These are phyloP conservation scores for Penaeus chinensis DNA, from an alignment of 1,140 invertebrate species.

Conservation along the genomic window DNA sequence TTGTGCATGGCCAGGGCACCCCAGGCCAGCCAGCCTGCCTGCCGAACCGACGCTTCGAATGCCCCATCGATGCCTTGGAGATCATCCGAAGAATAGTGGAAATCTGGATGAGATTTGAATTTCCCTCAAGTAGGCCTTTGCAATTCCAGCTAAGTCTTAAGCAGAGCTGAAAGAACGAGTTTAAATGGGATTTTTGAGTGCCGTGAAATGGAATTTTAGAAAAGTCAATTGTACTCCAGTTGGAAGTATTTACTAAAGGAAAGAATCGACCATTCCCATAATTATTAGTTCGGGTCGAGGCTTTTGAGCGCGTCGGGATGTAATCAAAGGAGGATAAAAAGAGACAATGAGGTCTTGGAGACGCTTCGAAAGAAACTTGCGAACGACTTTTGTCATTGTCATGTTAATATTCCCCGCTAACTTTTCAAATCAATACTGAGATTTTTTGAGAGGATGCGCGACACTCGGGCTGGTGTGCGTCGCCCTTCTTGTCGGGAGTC, in stretches of 20 bases:
- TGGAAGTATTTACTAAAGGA: conserved; percentile 58
- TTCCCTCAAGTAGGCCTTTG: conserved; percentile 52
- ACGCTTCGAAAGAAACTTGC: conserved; percentile 60
- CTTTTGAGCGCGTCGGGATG: conserved; percentile 56
- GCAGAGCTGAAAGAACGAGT: conserved; percentile 59
- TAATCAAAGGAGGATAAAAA: conserved; percentile 58
- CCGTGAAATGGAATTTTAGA: conserved; percentile 61
- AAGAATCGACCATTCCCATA: conserved; percentile 60
- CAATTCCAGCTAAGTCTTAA: conserved; percentile 60
- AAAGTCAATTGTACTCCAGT: conserved; percentile 59
- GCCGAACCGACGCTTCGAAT: not conserved
- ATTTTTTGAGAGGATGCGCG: conserved; percentile 48
- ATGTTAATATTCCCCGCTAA: conserved; percentile 59
- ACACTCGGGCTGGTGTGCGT: too few species aligned
- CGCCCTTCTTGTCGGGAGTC: too few species aligned
- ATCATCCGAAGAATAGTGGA: conserved; percentile 59
- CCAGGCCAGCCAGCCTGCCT: not conserved
- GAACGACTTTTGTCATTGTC: conserved; percentile 61
- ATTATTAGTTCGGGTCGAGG: conserved; percentile 60
- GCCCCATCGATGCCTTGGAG: conserved; percentile 11
- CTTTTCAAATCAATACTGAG: conserved; percentile 58
- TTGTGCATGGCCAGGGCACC: too few species aligned
- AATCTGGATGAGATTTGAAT: conserved; percentile 58
- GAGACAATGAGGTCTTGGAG: conserved; percentile 59
- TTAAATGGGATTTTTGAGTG: conserved; percentile 61